Evolutionary conservation across 2,888 invertebrate genomes (phyloP).

Genomic region (Congeria kusceri): DNA sequence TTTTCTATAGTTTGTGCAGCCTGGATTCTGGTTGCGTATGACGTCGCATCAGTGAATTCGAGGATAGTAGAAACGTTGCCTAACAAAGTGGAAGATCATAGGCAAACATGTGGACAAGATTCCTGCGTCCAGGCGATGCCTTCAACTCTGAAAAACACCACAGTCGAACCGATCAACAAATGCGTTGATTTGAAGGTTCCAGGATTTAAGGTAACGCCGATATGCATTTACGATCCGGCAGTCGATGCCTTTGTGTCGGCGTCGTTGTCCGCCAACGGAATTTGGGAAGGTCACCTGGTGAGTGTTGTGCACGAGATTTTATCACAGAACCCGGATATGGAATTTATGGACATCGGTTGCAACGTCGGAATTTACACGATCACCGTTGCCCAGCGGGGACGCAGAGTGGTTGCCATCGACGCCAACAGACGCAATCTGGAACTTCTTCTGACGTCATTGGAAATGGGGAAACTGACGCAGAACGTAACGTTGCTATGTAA

Average conservation of each 20-base stretch:
- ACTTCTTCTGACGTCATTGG: constrained; percentile 63
- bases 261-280: constrained; percentile 52
- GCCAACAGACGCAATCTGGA: constrained; percentile 58
- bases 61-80: too few species aligned
- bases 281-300: constrained; percentile 71
- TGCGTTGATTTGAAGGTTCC: too few species aligned
- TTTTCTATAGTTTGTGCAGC: too few species aligned
- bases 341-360: constrained; percentile 70
- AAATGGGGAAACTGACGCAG: constrained; percentile 46
- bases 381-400: constrained; percentile 63
- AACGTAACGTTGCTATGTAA: constrained; percentile 70
- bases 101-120: too few species aligned
- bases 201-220: constrained; percentile 30
- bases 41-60: too few species aligned
- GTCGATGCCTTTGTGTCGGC: constrained; percentile 66
- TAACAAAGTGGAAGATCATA: too few species aligned
- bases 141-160: too few species aligned
- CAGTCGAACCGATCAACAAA: too few species aligned
- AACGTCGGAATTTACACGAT: constrained; percentile 72
- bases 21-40: too few species aligned
- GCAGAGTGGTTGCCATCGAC: constrained; percentile 65
- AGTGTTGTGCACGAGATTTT: constrained; percentile 60
- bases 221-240: constrained; percentile 67
- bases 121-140: too few species aligned
- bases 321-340: constrained; percentile 46